Base-by-base conservation (phyloP, 2,113 vertebrate species). In the Eurypyga helias region DNA sequence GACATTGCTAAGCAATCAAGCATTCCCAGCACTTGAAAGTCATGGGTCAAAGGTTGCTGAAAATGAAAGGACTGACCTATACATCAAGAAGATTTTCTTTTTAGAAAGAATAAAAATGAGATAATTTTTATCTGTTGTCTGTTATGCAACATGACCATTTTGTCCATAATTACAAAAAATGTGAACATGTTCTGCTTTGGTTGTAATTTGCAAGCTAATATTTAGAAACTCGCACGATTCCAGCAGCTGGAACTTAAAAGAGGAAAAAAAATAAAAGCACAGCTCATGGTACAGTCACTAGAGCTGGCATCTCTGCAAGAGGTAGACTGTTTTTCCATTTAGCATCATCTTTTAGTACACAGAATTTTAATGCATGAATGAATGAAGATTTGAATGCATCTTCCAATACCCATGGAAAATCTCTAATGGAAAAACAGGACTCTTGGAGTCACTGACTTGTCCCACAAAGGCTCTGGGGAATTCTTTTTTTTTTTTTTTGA, bases 181-280 rank as follows among this genome's bases (percentile, higher is more conserved):
- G 1, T 1, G 70, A 51, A 12, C 9, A 21, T 17, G 28, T 6
- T 58, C 77, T 29, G 6, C 3, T 82, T 67, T 72, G 6, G 5
- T 57, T 70, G 34, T 82, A 52, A 13, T 25, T 83, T 6, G 13
- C 31, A 46, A 60, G 12, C n/a, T 62, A 77, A 83, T 93, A 61
- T 17, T 67, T 29, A 55, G 41, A 46, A 41, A 25, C 7, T 3
- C 4, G 0, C 2, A 14, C 0, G 1, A 85, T 21, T 41, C 12
- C 75, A 86, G 23, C 13, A 80, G 19, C 17, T 81, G 23, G 13
- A 90, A 65, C 29, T 80, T 57, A 14, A 61, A 17, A 54, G 36
- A 48, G 15, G 25, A 5, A 25, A 67, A n/a, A 11, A 57, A 46
- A 28, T 41, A 23, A 31, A 25, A 4, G 0, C 3, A n/a, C n/a